A percentile compares a stretch with the other conserved stretches of the same genome.
phyloP scores from a whole-genome alignment of 1,140 invertebrate species.

The Ceratitis capitata region DNA sequence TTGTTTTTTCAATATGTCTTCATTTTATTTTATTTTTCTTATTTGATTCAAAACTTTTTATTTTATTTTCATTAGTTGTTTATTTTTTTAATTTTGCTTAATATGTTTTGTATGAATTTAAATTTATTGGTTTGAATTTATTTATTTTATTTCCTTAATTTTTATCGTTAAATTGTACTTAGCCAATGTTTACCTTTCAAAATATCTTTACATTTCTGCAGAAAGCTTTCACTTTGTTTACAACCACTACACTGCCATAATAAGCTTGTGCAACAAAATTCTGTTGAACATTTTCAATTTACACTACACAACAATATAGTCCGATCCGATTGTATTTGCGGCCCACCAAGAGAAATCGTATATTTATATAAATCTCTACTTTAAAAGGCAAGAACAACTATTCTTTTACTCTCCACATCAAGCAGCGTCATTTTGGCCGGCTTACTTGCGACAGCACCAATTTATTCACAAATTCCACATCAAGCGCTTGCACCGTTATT shows the following conservation, averaged over 20 bases:
- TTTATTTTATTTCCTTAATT: neutral
- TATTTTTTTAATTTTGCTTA: neutral
- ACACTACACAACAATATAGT: neutral
- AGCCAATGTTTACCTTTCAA: neutral
- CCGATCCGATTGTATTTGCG: neutral
- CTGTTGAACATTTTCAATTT: too few relatives aligned
- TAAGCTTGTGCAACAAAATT: too few relatives aligned
- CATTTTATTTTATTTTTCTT: neutral
- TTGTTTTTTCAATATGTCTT: neutral
- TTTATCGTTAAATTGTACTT: neutral
- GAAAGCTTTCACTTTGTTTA: neutral
- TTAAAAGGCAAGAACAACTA: neutral
- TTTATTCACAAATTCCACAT: neutral
- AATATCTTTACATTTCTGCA: neutral
- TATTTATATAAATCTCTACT: neutral
- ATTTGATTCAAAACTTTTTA: too few relatives aligned
- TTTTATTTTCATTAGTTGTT: neutral
- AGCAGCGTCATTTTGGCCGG: neutral
- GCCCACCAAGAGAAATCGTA: neutral
- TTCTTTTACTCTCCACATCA: neutral
- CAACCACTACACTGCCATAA: neutral
- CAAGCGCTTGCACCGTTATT: too few relatives aligned
- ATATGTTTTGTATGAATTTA: neutral
- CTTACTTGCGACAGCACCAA: neutral
- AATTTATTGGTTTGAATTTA: neutral